phyloP scores from a whole-genome alignment of 2,797 vertebrate genomes.

The Geotrypetes seraphini region DNA sequence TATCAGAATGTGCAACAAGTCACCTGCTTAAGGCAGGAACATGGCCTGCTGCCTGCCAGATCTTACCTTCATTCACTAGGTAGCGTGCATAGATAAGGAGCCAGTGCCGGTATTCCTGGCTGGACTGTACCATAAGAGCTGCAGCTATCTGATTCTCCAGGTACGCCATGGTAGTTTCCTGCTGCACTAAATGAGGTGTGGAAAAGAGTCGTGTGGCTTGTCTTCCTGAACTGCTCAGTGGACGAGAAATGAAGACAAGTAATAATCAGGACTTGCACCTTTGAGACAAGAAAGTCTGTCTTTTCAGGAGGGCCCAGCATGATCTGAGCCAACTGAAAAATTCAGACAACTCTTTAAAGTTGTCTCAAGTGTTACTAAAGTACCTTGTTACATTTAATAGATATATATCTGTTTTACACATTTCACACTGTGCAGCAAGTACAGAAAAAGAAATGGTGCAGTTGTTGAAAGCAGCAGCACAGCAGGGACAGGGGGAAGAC shows the following conservation, averaged over 20 bases:
- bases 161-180: constrained; percentile 86
- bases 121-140: constrained; percentile 75
- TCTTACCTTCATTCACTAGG: constrained; percentile 94
- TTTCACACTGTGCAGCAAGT: no score
- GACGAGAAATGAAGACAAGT: background rate
- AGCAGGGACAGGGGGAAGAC: no score
- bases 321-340: background rate
- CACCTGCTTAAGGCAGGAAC: background rate
- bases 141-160: constrained; percentile 90
- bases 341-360: no score
- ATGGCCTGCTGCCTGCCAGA: background rate
- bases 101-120: constrained; percentile 88
- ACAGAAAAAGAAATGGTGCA: no score
- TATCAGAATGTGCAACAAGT: no score
- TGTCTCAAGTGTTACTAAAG: no score
- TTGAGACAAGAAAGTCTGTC: background rate
- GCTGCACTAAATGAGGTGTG: constrained; percentile 85
- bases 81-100: constrained; percentile 92
- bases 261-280: background rate
- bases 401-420: no score
- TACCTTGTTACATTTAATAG: no score
- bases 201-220: constrained; percentile 86
- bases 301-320: background rate
- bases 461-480: no score
- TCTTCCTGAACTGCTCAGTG: constrained; percentile 71